Base-by-base conservation (phyloP, 1,140 invertebrate species). In the Macrobrachium nipponense region DNA sequence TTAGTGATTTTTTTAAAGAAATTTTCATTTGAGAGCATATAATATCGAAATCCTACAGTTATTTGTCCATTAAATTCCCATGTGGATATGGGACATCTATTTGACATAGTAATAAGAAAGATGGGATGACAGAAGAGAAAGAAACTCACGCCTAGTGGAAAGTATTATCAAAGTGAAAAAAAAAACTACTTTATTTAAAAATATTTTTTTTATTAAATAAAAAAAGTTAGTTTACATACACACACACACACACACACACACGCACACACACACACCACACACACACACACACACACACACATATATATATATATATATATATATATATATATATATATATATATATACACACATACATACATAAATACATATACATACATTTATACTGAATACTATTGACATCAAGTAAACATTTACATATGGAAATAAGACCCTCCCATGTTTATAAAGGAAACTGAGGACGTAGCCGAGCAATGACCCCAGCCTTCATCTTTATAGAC, bases 271-370 rank as follows among this genome's bases (percentile, higher is more conserved):
- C 62, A n/a, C 17, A 23, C 62, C 7, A 66, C 62, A 66, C 62
- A 66, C 62, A 66, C 62, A 66, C 62, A 66, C 14, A 66, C 14
- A 66, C 14, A 70, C 27, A 27, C 7, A 23, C 5, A 27, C 7
- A 70, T 27, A 70, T 27, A 70, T 8, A 70, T 27, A 27, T 70
- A 70, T 70, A 27, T 70, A 70, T 27, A 27, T 70, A 70, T 70
- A 27, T 70, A 70, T 70, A 27, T 70, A 70, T 27, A 70, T 70
- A 23, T 27, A 27, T 70, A 27, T 70, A 27, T 20, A n/a, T 51
- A 51, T 51, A 68, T 68, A 68, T 68, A 17, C 6, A 68, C 36
- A 51, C 8, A 51, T 51, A 51, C 51, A 51, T 51, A 51, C 5
- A 68, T 68, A 17, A 4, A 68, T 68, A 17, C 23, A 68, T 68